Base-by-base conservation (phyloP, 2,888 invertebrate species). In the Apotomis betuletana region DNA sequence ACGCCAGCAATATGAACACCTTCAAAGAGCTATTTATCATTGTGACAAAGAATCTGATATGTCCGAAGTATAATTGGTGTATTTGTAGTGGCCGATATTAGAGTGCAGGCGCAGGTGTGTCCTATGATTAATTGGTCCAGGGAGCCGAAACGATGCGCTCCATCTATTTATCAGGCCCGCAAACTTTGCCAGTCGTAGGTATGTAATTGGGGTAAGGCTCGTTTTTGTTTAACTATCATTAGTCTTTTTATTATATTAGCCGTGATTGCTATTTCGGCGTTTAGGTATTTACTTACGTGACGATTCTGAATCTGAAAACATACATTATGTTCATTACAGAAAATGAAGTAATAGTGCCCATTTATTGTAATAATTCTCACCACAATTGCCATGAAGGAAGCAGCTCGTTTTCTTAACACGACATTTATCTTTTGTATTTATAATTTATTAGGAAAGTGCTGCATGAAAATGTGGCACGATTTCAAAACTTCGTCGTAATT, bases 21-120 rank as follows among this genome's bases (percentile, higher is more conserved):
- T 57, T 55, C n/a, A 63, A 58, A 62, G 52, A 63, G 72, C 63
- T 36, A 72, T 72, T 68, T 58, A 68, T 72, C 72, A 68, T 68
- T 54, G 58, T 68, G 62, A 68, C 63, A 72, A 72, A 72, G 72
- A 72, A 72, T 72, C 68, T 72, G 72, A 72, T 68, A 72, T 46
- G 72, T 74, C 73, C 74, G 74, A 74, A 74, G 70, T 80, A 78
- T 80, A 80, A 84, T 83, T 80, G 74, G 79, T 77, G 77, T 77
- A 77, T 76, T 76, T 68, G 78, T 78, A 83, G 81, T 81, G 81
- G 81, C 77, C 79, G 78, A 80, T 78, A 86, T 83, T 85, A 85
- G 84, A 85, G 83, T 83, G 83, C 81, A 83, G 84, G 83, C 86
- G 84, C 90, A 90, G 90, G 90, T 90, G 89, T 87, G 82, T 80